Evolutionary conservation across 1,140 invertebrate species (phyloP), one percentile per base, ranked within the genome.

Genomic region (Acromyrmex echinatior): DNA sequence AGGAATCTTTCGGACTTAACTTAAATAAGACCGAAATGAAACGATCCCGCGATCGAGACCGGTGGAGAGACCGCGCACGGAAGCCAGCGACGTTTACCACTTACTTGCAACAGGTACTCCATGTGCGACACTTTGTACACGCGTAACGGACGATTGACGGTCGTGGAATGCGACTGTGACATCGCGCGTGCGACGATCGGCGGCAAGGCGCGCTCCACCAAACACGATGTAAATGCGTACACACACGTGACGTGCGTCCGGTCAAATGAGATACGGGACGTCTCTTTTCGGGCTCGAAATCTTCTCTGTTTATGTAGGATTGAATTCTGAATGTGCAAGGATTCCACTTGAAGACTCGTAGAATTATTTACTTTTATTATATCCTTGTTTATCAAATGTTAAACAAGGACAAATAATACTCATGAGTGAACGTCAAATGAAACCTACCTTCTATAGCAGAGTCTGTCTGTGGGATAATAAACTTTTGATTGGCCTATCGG

Each of bases 81-180:
- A 18, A 12, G 35, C 21, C 1, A 6, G 60, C 60, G 31, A 70
- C 16, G 62, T 6, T 66, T 70, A 51, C 1, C 35, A 86, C 85
- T 86, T 71, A 86, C 85, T 80, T 82, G 65, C n/a, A 81, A 49
- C 65, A 86, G 35, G 25, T 86, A 81, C 76, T 82, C 85, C 85
- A 86, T 86, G 62, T 81, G 65, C 25, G 5, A 0, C 16, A 51
- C 31, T 28, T 58, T 68, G 49, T 49, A 79, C 31, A 0, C 6
- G 25, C 31, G 25, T 51, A 0, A 1, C 65, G 7, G 0, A 63
- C n/a, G 56, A 35, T 2, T 4, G 56, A 14, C 39, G 12, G 3
- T 0, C n/a, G 7, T 10, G 25, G 39, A 84, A 82, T 82, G 80
- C 35, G 31, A 81, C 10, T 82, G 80, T 9, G 39, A 9, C 70